phyloP scores from a whole-genome alignment of 2,888 invertebrate genomes.

The Caenorhabditis sp. region DNA sequence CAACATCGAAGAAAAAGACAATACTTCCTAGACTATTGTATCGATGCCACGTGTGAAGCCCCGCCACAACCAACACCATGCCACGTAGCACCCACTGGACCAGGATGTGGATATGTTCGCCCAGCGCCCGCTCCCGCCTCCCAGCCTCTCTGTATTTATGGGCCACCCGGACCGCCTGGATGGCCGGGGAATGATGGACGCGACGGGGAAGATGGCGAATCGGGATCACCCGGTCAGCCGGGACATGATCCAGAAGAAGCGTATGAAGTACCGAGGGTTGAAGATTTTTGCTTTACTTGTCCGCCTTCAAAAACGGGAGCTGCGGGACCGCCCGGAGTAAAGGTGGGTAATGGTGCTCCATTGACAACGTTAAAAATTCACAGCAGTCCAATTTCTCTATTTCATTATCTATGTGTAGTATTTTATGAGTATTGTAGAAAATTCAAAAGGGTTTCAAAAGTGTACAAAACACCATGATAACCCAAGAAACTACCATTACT shows the following conservation, averaged over 20 bases:
- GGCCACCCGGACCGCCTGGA: conserved; percentile 42
- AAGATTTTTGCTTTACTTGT: conserved; percentile 58
- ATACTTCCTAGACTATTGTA: conserved; percentile 31
- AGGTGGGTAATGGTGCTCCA: conserved; percentile 22
- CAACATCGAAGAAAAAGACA: conserved; percentile 26
- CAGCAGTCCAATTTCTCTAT: no score
- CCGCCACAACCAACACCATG: conserved; percentile 14
- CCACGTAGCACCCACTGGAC: conserved; percentile 8
- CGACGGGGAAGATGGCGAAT: conserved; percentile 40
- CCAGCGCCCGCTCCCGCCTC: conserved; percentile 1
- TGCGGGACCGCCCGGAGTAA: conserved; percentile 40
- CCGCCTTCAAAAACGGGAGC: conserved; percentile 53
- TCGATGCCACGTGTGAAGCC: conserved; percentile 19
- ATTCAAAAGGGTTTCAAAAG: no score
- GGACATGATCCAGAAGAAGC: conserved; percentile 20
- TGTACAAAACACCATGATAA: no score
- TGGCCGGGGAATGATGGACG: conserved; percentile 37
- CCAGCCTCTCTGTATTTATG: conserved; percentile 33
- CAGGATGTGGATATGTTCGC: conserved; percentile 10
- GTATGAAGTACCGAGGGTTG: conserved; percentile 12
- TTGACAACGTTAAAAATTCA: no score
- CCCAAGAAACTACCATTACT: no score
- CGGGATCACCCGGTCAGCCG: conserved; percentile 28
- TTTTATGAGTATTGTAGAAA: no score
- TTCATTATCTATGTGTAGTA: no score